Evolutionary conservation across 2,888 invertebrate genomes (phyloP), one percentile per base, ranked within the genome.

Genomic region (Nasonia oneida): DNA sequence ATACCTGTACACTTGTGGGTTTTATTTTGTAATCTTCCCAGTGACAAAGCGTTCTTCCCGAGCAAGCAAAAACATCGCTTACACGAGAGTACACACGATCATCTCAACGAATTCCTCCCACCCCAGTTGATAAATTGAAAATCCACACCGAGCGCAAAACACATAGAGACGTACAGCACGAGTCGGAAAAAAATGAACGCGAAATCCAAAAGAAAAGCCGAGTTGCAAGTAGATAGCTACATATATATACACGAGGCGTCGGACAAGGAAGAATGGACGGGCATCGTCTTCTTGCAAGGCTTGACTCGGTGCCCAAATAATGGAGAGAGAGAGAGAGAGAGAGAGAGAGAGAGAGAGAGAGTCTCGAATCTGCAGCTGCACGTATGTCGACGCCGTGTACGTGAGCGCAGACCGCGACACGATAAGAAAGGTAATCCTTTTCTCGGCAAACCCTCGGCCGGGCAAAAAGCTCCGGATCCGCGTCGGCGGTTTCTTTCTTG

Each of bases 381-480:
- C 29, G 67, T 67, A 67, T 67, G 67, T 67, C 29, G 67, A 33
- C 67, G 67, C 14, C 3, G 47, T 33, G 37, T 37, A 18, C 57
- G 53, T 53, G 53, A 18, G 47, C 23, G 61, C 4, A 67, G 14
- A 18, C 50, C 37, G 42, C 42, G 70, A 15, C 78, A 23, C 73
- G 83, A 78, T 61, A 83, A 83, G 78, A 83, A 77, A 70, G 83
- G 78, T 83, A 83, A 83, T 83, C 83, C 78, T 83, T 83, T 78
- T 83, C 76, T 78, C 81, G 64, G 75, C 18, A 53, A 79, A 80
- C 18, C 53, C 71, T 53, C 47, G 74, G 42, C 23, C 47, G 67
- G 33, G 67, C 64, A 82, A 67, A 75, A 82, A 37, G 33, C 33
- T n/a, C 6, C 1, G 39, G 37, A 81, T n/a, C 14, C 29, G 5